Conservation (phyloP, 1,140 invertebrate genomes). For the Apis laboriosa region DNA sequence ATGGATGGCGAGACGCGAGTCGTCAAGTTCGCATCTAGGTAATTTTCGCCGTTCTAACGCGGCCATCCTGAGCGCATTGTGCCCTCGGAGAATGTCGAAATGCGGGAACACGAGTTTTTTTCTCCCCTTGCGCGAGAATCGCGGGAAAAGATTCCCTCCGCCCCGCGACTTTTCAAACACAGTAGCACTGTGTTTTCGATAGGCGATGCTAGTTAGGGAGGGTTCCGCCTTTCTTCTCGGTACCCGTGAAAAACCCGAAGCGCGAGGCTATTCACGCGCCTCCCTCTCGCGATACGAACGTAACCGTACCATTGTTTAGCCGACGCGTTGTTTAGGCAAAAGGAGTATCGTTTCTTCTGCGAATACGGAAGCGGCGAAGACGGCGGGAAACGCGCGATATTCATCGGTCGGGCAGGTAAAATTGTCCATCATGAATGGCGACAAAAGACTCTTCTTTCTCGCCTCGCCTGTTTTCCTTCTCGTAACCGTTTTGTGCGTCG, state of each 20-base stretch:
- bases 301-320: not conserved
- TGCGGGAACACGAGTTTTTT: not conserved
- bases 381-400: not conserved
- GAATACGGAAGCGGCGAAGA: not conserved
- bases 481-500: not conserved
- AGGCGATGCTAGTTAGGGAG: conserved; percentile 31
- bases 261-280: not conserved
- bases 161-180: conserved; percentile 2
- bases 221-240: not conserved
- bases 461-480: not conserved
- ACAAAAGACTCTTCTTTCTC: not conserved
- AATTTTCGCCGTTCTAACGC: conserved; percentile 39
- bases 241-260: not conserved
- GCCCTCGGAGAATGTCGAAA: conserved; percentile 30
- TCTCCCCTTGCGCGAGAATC: conserved; percentile 1
- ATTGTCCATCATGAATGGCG: not conserved
- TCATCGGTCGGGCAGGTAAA: not conserved
- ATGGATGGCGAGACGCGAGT: not conserved
- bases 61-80: conserved; percentile 41
- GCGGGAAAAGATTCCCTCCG: conserved; percentile 9
- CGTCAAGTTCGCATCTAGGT: conserved; percentile 38
- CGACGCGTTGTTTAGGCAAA: no score
- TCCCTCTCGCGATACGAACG: not conserved
- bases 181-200: conserved; percentile 19
- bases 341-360: not conserved